Conservation (phyloP, 64 coral and sea anemone species). For the Porites lutea region DNA sequence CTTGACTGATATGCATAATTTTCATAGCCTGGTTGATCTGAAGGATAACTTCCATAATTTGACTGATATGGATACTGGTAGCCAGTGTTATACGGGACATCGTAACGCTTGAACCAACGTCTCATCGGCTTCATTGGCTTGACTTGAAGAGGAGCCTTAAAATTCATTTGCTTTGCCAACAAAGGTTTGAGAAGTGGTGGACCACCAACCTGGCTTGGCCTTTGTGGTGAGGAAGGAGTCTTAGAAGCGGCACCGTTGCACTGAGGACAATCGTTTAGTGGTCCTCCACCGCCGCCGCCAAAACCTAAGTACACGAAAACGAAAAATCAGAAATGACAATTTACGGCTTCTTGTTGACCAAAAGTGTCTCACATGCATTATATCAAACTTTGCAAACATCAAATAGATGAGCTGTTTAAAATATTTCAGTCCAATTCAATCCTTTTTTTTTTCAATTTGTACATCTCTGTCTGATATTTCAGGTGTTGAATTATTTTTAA, state of each 20-base stretch:
- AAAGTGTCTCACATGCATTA: too few relatives aligned
- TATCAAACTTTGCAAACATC: too few relatives aligned
- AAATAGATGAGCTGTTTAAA: too few relatives aligned
- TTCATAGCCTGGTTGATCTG: not conserved
- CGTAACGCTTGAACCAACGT: not conserved
- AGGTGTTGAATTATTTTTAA: too few relatives aligned
- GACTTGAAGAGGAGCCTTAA: not conserved
- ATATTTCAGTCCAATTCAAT: too few relatives aligned
- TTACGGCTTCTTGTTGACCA: too few relatives aligned
- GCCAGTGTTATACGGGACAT: not conserved
- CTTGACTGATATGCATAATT: slow-evolving; percentile 9
- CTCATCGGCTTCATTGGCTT: not conserved
- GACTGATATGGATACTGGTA: not conserved
- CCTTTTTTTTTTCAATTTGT: too few relatives aligned
- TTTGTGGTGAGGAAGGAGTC: not conserved
- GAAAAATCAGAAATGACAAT: not conserved
- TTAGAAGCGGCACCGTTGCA: not conserved
- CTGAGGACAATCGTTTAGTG: not conserved
- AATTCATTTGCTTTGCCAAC: not conserved
- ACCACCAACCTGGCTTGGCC: not conserved
- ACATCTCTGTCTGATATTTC: too few relatives aligned
- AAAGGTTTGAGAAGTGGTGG: not conserved
- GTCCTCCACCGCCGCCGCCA: not conserved
- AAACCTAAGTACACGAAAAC: not conserved
- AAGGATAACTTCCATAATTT: slow-evolving; percentile 18